Conservation (phyloP, 2,797 vertebrate genomes). For the Molossus molossus region DNA sequence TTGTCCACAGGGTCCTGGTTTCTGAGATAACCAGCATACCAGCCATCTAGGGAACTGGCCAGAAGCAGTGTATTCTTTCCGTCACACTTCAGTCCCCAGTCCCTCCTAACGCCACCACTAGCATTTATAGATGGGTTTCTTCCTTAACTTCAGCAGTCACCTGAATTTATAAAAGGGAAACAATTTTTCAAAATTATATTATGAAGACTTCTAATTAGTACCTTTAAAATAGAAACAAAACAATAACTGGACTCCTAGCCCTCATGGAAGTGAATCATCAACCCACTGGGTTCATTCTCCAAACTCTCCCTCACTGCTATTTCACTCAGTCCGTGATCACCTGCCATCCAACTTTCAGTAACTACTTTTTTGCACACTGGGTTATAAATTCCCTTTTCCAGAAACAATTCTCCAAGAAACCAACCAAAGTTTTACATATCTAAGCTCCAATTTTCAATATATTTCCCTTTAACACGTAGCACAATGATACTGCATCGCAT, state of each 20-base stretch:
- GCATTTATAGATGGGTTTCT: not conserved
- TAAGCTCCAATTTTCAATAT: not conserved
- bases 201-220: not conserved
- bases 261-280: not conserved
- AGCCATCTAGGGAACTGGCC: not conserved
- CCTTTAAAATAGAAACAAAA: not conserved
- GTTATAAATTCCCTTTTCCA: not conserved
- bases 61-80: not conserved
- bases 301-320: not conserved
- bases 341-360: not conserved
- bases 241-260: not conserved
- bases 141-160: not conserved
- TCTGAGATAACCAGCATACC: not conserved
- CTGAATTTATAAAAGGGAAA: not conserved
- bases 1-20: not conserved
- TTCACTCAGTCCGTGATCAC: not conserved
- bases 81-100: not conserved
- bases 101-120: not conserved
- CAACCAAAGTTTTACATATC: not conserved
- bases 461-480: not conserved
- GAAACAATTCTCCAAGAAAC: not conserved
- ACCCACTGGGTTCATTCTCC: not conserved
- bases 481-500: not conserved
- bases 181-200: not conserved
- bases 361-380: not conserved